Conservation (phyloP, 2,113 vertebrate species). For the Prunella himalayana region DNA sequence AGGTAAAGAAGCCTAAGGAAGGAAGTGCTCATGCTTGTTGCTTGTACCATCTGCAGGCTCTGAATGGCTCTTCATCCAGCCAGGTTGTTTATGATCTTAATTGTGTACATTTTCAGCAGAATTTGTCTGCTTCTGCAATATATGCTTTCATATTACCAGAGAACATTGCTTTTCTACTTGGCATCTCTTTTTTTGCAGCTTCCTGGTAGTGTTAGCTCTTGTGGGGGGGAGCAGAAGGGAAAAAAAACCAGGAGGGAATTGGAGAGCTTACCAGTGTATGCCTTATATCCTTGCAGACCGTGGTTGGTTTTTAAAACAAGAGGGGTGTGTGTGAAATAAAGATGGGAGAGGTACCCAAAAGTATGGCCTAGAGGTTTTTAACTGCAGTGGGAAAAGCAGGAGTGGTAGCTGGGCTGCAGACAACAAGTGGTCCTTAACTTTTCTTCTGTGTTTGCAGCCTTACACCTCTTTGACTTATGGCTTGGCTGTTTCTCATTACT, state of each 20-base stretch:
- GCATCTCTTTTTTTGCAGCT: background rate
- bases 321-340: background rate
- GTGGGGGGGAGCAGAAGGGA: fast-evolving
- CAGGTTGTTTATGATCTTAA: background rate
- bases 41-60: background rate
- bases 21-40: background rate
- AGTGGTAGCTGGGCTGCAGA: background rate
- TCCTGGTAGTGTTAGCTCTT: background rate
- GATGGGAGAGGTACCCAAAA: background rate
- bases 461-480: background rate
- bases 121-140: background rate
- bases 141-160: background rate
- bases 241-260: fast-evolving
- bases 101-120: background rate
- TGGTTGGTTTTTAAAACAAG: background rate
- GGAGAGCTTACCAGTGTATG: background rate
- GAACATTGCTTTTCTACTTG: background rate
- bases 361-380: background rate
- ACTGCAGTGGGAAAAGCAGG: background rate
- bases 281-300: fast-evolving
- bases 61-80: background rate
- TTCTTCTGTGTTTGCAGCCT: background rate
- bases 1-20: background rate
- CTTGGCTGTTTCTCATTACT: background rate
- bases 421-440: background rate